Conservation (phyloP, 2,113 vertebrate species). For the Salvator merianae region DNA sequence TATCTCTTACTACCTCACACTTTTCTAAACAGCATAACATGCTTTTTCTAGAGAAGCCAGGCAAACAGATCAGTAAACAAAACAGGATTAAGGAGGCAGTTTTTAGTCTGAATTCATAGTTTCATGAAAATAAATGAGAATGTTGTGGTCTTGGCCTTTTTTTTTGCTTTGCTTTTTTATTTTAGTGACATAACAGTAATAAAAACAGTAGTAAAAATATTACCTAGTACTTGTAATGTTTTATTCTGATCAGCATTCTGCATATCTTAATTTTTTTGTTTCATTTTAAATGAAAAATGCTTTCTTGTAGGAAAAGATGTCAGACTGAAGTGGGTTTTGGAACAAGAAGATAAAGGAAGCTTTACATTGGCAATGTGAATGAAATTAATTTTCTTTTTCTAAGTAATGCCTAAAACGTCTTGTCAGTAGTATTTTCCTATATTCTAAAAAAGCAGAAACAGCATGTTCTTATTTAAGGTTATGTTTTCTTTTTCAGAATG, state of each 20-base stretch:
- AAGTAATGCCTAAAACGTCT: background rate
- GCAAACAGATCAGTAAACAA: background rate
- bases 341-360: no score
- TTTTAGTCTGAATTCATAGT: background rate
- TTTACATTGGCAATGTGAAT: no score
- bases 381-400: conserved; percentile 2
- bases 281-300: background rate
- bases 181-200: background rate
- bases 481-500: conserved; percentile 86
- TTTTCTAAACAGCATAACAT: background rate
- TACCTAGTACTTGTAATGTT: background rate
- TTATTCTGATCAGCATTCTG: background rate
- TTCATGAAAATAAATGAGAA: background rate
- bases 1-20: background rate
- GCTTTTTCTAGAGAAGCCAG: background rate
- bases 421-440: background rate
- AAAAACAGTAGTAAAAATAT: background rate
- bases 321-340: no score
- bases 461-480: conserved; percentile 15
- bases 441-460: conserved; percentile 1
- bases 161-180: background rate
- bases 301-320: no score
- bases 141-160: background rate
- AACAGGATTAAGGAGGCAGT: background rate
- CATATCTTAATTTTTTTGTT: background rate